A percentile compares a stretch with the other conserved stretches of the same genome.
Evolutionary conservation across 2,888 invertebrate genomes (phyloP).

Genomic region (Xestia ashworthii): DNA sequence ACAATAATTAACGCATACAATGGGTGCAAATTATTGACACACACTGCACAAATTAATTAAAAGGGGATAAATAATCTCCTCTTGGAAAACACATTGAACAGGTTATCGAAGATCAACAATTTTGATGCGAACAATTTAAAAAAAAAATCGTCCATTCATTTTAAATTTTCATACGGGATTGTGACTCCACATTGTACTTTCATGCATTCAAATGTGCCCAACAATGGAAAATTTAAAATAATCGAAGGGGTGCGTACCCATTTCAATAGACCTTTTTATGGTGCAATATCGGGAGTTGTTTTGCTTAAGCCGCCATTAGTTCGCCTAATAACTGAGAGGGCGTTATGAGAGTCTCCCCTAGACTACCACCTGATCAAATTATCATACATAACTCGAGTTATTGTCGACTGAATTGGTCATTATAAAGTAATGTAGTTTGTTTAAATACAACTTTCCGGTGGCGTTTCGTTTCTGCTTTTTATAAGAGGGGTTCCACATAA

Average conservation of each 20-base stretch:
- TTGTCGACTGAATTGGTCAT: conserved; percentile 83
- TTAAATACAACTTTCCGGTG: conserved; percentile 85
- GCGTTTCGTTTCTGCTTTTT: conserved; percentile 74
- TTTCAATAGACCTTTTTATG: conserved; percentile 85
- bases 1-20: neutral
- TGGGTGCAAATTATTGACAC: conserved; percentile 4
- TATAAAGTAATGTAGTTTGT: conserved; percentile 86
- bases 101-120: conserved; percentile 23
- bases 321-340: conserved; percentile 81
- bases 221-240: conserved; percentile 84
- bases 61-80: neutral
- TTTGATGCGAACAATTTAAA: conserved; percentile 9
- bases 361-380: conserved; percentile 84
- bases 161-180: conserved; percentile 61
- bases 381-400: conserved; percentile 82
- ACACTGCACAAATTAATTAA: conserved; percentile 26
- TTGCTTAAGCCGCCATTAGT: conserved; percentile 85
- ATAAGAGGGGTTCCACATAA: conserved; percentile 79
- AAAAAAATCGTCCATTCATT: conserved; percentile 51
- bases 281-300: conserved; percentile 81
- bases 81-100: neutral
- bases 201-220: conserved; percentile 71
- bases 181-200: conserved; percentile 73
- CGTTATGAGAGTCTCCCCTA: conserved; percentile 63
- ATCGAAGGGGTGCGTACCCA: conserved; percentile 81